Evolutionary conservation across 2,888 invertebrate genomes (phyloP), one percentile per base, ranked within the genome.

Genomic region (Liodrosophila aerea): DNA sequence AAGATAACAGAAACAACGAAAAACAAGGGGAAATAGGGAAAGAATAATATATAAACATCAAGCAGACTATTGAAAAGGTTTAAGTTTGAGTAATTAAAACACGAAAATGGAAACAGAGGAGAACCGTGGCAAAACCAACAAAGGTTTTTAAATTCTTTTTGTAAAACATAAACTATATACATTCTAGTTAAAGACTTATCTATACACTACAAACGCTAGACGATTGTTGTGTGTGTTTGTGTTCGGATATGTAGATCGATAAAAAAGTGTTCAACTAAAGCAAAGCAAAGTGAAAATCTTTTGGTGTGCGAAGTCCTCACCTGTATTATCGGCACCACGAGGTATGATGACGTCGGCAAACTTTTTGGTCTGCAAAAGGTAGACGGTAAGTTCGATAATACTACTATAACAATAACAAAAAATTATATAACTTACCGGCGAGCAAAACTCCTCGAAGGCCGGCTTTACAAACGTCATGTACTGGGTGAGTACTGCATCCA

Each of bases 341-440:
- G 99, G 99, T 89, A 99, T 99, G 87, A 99, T 99, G 47, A 99
- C 98, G 92, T 99, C 99, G 52, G 99, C 99, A 92, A 98, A 99
- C 90, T 99, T 99, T 91, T 99, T 99, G 0, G 99, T 99, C 96
- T 98, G 92, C 46, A 94, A 93, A 87, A n/a, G n/a, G n/a, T n/a
- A n/a, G n/a, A n/a, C n/a, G n/a, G n/a, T n/a, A 22, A 40, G 12
- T 22, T 52, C 18, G 36, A 7, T 5, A 11, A 22, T 1, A 27
- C 11, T 15, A n/a, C n/a, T n/a, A n/a, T 8, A 4, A 15, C n/a
- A n/a, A n/a, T n/a, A n/a, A n/a, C n/a, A n/a, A n/a, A n/a, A n/a
- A n/a, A n/a, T n/a, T n/a, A 5, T 2, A 1, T 5, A 13, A 92
- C 93, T 93, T 91, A 97, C 97, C 66, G 99, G 99, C 76, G 97